These are phyloP conservation scores for Tachysurus vachellii DNA, from an alignment of 2,113 vertebrate species.

Conservation along the genomic window DNA sequence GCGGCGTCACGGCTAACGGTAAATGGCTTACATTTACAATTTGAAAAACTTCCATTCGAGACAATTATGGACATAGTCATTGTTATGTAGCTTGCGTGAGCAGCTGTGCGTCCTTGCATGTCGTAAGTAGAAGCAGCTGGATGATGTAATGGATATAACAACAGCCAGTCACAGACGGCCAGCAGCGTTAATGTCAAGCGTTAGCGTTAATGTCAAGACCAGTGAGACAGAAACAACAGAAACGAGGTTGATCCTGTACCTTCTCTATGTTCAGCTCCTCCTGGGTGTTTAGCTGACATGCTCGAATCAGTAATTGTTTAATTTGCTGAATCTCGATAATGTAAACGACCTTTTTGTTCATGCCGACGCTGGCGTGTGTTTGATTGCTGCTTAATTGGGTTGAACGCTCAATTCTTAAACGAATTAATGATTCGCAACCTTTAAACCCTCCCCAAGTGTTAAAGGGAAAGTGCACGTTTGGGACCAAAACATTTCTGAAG, in stretches of 20 bases:
- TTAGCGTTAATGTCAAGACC: neutral
- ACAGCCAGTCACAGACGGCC: neutral
- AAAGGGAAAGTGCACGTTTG: slow-evolving; percentile 12
- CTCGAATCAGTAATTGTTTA: slow-evolving; percentile 31
- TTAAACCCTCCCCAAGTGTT: neutral
- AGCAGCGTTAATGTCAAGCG: neutral
- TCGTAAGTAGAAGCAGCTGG: neutral
- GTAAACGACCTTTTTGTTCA: slow-evolving; percentile 39
- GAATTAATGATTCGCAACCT: slow-evolving; percentile 35
- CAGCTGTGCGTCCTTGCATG: no score
- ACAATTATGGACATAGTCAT: no score
- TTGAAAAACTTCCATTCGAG: no score
- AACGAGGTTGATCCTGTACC: neutral
- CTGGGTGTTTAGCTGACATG: neutral
- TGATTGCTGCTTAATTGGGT: slow-evolving; percentile 42
- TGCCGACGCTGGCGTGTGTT: slow-evolving; percentile 17
- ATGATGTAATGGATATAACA: neutral
- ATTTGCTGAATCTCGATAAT: slow-evolving; percentile 38
- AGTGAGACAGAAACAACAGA: neutral
- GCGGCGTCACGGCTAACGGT: no score
- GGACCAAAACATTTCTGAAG: neutral
- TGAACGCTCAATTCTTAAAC: slow-evolving; percentile 30
- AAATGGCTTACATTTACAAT: no score
- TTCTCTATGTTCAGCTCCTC: neutral
- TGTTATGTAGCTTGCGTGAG: no score